These are phyloP conservation scores for Craseonycteris thonglongyai DNA, from an alignment of 2,113 vertebrate species.

Conservation along the genomic window DNA sequence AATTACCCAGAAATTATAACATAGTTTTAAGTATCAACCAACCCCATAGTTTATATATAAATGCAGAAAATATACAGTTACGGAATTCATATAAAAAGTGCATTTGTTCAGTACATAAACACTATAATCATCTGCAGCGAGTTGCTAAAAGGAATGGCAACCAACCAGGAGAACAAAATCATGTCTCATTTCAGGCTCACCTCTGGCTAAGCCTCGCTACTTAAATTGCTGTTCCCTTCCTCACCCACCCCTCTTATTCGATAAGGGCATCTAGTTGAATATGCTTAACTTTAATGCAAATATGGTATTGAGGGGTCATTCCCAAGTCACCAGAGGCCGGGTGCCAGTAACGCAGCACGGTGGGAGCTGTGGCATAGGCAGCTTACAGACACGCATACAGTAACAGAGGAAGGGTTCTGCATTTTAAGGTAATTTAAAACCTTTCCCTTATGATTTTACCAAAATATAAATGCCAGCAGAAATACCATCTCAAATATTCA, in stretches of 20 bases:
- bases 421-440: neutral
- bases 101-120: neutral
- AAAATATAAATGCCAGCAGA: neutral
- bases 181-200: neutral
- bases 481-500: neutral
- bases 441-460: neutral
- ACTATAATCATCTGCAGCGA: too few relatives aligned
- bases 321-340: neutral
- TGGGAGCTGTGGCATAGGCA: rapidly evolving
- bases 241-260: too few relatives aligned
- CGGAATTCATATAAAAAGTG: neutral
- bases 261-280: neutral
- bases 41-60: neutral
- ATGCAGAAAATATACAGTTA: neutral
- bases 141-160: neutral
- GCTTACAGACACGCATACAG: neutral
- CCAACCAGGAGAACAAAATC: neutral
- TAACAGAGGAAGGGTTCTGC: neutral
- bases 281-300: neutral
- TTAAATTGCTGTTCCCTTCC: neutral
- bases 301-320: neutral
- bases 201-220: neutral
- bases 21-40: neutral
- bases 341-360: rapidly evolving
- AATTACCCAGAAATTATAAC: neutral